Evolutionary conservation across 2,888 invertebrate genomes (phyloP).

Genomic region (Trachelus troglodyta): DNA sequence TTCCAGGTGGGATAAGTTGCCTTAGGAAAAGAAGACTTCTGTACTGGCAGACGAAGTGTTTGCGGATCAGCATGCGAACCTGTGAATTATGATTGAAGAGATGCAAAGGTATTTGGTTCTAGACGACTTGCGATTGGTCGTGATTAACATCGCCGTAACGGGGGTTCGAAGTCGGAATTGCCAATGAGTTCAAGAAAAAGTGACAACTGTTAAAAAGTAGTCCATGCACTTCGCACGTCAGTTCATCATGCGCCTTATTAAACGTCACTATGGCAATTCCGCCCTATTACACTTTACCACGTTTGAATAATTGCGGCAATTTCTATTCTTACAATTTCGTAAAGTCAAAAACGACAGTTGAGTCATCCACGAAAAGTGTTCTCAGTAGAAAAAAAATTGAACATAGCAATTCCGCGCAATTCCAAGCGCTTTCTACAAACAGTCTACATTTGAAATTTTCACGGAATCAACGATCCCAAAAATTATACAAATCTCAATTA

Average conservation of each 20-base stretch:
- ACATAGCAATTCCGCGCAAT: too few species aligned
- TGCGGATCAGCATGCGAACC: neutral
- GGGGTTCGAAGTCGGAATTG: constrained; percentile 28
- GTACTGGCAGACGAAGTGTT: neutral
- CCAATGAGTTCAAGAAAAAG: constrained; percentile 34
- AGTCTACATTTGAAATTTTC: too few species aligned
- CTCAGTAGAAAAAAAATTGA: neutral
- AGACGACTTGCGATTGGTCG: constrained; percentile 17
- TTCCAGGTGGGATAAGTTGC: neutral
- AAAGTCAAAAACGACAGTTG: neutral
- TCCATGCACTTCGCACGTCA: constrained; percentile 28
- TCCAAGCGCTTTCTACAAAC: too few species aligned
- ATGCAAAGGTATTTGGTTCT: constrained; percentile 30
- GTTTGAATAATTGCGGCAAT: neutral
- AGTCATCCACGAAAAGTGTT: neutral
- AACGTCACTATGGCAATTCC: neutral
- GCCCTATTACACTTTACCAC: neutral
- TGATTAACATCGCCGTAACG: constrained; percentile 38
- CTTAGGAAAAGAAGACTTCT: neutral
- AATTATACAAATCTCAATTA: neutral
- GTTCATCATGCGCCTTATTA: neutral
- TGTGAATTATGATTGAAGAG: constrained; percentile 17
- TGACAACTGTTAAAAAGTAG: constrained; percentile 47
- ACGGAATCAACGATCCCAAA: neutral
- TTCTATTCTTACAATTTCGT: neutral